Evolutionary conservation across 2,888 invertebrate species (phyloP).

Genomic region (Apodemia duryi): DNA sequence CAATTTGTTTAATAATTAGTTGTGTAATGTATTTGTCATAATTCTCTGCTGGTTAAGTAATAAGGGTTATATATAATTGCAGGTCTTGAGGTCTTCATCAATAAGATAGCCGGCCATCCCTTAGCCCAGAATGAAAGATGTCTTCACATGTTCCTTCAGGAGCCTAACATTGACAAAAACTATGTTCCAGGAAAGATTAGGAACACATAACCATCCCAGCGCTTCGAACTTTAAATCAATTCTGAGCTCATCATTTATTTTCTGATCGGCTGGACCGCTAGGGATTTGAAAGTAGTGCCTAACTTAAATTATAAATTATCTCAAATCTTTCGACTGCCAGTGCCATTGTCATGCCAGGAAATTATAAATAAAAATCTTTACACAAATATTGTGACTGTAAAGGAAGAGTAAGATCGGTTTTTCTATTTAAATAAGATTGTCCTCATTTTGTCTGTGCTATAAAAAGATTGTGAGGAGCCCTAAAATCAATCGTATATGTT

Average conservation of each 20-base stretch:
- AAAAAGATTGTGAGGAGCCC: too few relatives aligned
- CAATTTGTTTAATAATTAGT: too few relatives aligned
- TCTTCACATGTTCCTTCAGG: slow-evolving; percentile 99
- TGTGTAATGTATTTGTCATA: too few relatives aligned
- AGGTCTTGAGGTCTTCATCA: slow-evolving; percentile 97
- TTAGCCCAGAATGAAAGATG: slow-evolving; percentile 99
- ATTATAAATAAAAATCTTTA: too few relatives aligned
- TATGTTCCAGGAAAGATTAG: slow-evolving; percentile 99
- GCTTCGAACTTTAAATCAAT: slow-evolving; percentile 47
- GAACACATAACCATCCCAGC: slow-evolving; percentile 84
- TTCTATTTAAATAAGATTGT: too few relatives aligned
- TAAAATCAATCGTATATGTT: too few relatives aligned
- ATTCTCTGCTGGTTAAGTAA: too few relatives aligned
- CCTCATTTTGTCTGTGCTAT: too few relatives aligned
- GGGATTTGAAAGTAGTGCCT: slow-evolving; percentile 19
- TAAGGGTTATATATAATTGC: slow-evolving; percentile 27
- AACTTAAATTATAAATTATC: slow-evolving; percentile 17
- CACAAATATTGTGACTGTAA: too few relatives aligned
- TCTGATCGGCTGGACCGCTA: slow-evolving; percentile 20
- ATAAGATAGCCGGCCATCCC: slow-evolving; percentile 99
- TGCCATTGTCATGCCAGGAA: neutral
- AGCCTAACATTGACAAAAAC: slow-evolving; percentile 98
- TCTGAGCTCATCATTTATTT: slow-evolving; percentile 28
- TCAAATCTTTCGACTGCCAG: slow-evolving; percentile 10
- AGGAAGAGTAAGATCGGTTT: too few relatives aligned